Evolutionary conservation across 1,140 invertebrate genomes (phyloP), one percentile per base, ranked within the genome.

Genomic region (Tribolium castaneum): DNA sequence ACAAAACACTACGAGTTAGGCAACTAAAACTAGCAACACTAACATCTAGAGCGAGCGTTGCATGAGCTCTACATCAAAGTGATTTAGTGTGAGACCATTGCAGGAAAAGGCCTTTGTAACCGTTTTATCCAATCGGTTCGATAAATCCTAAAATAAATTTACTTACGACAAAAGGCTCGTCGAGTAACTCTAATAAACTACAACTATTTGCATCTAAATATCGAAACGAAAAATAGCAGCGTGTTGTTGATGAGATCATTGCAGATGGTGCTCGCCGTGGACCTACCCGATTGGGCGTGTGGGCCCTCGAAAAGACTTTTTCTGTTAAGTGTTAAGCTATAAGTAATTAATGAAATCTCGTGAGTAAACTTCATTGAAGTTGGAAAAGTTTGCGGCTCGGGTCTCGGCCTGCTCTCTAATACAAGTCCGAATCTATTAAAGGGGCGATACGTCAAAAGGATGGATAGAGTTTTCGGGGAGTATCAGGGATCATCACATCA

Each of bases 351-450:
- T 66, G 76, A 50, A 80, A 78, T 78, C 56, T 56, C 66, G 70
- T 66, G 54, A 72, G 72, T 74, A 49, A 62, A 51, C 56, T 78
- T 71, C 66, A 74, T 77, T 45, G 34, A 74, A 78, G 22, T 81
- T 77, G 76, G 75, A 70, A 25, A 76, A 76, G 56, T 72, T 62
- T 73, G 49, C 49, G 49, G 71, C 45, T 72, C 52, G 78, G 49
- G 45, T 70, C 73, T 70, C 74, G 34, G 76, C 70, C 72, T 75
- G 72, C 76, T 51, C 54, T 73, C 75, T 75, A 62, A 78, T 80
- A 76, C 75, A 75, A 78, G 77, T 76, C 71, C 50, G 71, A 80
- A 80, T 80, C 77, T 80, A 80, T 80, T 80, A 78, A 66, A 70
- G 51, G 54, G 70, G 62, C 72, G 51, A 80, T 80, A 80, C 79